Base-by-base conservation (phyloP, 1,140 invertebrate species). In the Bombus impatiens region DNA sequence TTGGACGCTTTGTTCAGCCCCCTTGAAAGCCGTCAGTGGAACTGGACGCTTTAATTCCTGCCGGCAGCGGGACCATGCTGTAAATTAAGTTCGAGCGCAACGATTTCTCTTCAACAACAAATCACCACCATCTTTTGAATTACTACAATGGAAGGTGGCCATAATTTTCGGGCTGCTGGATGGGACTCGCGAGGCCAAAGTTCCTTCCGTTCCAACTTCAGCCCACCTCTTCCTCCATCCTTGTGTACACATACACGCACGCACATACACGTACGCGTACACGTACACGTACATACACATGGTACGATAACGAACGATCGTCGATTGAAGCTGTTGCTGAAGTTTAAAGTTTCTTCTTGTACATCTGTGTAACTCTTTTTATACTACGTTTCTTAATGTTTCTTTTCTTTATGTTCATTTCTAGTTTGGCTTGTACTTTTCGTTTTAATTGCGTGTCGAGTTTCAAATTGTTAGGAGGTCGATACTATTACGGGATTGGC, bases 91-190 rank as follows among this genome's bases (percentile, higher is more conserved):
- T 84, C 77, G 83, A 84, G 77, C 40, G 40, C 77, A 72, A 80
- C 83, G 83, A 84, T 84, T 84, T 84, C 83, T 84, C 83, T 72
- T 71, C 40, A 80, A 70, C 75, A 84, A 78, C 82, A 70, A 84
- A 84, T 80, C 77, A 72, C 83, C 83, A 35, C 44, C 83, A 84
- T 84, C 83, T 84, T 84, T 79, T 71, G 83, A 84, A 84, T 84
- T 62, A 80, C 75, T 76, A 78, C 82, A 84, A 84, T 84, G 75
- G 75, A 78, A 59, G 53, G 40, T 28, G 77, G 83, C 83, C 53
- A 80, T 84, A 84, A 84, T 80, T 84, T 84, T 37, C 77, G 25
- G 47, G 68, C 47, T 59, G 65, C 74, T 84, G 53, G 83, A 84
- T 84, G 83, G 67, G 76, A 80, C 77, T 84, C 83, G 77, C 83